Conservation (phyloP, 2,797 vertebrate species). For the Luscinia megarhynchos region DNA sequence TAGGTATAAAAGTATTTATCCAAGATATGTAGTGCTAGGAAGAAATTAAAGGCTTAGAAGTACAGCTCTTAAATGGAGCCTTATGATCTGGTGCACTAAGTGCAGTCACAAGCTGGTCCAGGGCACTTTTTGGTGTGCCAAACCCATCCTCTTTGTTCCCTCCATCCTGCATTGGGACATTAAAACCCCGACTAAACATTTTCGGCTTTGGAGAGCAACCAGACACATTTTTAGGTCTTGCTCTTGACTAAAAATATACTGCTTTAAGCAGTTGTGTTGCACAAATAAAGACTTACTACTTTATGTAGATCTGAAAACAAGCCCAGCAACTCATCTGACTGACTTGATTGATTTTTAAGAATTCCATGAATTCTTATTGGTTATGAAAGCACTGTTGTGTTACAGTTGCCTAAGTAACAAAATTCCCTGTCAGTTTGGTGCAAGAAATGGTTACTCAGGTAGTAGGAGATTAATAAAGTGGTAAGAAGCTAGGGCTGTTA, state of each 20-base stretch:
- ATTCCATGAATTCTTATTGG: background rate
- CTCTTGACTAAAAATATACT: constrained; percentile 9
- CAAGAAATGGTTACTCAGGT: background rate
- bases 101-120: background rate
- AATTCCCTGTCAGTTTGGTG: background rate
- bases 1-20: background rate
- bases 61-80: background rate
- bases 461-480: background rate
- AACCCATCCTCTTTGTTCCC: background rate
- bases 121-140: rapidly evolving
- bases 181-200: background rate
- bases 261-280: background rate
- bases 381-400: background rate
- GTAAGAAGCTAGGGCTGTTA: background rate
- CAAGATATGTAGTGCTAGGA: background rate
- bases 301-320: background rate
- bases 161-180: background rate
- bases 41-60: constrained; percentile 57
- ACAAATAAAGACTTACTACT: background rate
- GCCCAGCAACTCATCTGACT: background rate
- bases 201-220: background rate
- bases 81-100: background rate
- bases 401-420: background rate
- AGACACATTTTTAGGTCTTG: background rate
- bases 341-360: background rate